Percentiles rank a stretch among this genome's conserved stretches.
Conservation (phyloP, 2,888 invertebrate species). For the Heliconius ethilla region DNA sequence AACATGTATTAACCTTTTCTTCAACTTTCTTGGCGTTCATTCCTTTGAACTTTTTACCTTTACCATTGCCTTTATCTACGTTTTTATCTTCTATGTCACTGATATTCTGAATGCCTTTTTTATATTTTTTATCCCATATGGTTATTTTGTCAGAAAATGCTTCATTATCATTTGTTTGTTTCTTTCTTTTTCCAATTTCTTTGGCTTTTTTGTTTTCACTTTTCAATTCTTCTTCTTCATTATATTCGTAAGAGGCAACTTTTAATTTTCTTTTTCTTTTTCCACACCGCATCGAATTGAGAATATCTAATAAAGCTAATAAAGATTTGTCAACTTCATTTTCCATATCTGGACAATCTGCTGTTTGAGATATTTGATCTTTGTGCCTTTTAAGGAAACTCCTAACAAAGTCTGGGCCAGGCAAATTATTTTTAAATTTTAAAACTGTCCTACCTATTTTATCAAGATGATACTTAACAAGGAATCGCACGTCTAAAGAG, state of each 20-base stretch:
- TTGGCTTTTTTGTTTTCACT: not conserved
- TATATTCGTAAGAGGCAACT: not conserved
- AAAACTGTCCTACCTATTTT: slow-evolving; percentile 26
- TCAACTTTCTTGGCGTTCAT: not conserved
- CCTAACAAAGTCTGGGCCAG: slow-evolving; percentile 29
- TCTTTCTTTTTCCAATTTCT: too few relatives aligned
- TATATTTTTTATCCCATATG: not conserved
- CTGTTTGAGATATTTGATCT: slow-evolving; percentile 7
- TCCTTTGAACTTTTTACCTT: not conserved
- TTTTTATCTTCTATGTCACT: not conserved
- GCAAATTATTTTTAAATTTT: slow-evolving; percentile 26
- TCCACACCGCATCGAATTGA: not conserved
- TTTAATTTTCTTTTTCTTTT: not conserved
- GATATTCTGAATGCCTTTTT: not conserved
- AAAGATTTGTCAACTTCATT: not conserved
- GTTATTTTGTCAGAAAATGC: not conserved
- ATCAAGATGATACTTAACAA: slow-evolving; percentile 31
- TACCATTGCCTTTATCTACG: not conserved
- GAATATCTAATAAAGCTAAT: not conserved
- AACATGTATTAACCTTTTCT: not conserved
- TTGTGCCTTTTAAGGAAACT: slow-evolving; percentile 31
- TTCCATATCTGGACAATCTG: not conserved
- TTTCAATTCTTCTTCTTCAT: not conserved
- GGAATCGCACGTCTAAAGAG: slow-evolving; percentile 28
- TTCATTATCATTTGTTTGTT: too few relatives aligned